Conservation (phyloP, 2,888 invertebrate genomes). For the Drosophila meridiana region DNA sequence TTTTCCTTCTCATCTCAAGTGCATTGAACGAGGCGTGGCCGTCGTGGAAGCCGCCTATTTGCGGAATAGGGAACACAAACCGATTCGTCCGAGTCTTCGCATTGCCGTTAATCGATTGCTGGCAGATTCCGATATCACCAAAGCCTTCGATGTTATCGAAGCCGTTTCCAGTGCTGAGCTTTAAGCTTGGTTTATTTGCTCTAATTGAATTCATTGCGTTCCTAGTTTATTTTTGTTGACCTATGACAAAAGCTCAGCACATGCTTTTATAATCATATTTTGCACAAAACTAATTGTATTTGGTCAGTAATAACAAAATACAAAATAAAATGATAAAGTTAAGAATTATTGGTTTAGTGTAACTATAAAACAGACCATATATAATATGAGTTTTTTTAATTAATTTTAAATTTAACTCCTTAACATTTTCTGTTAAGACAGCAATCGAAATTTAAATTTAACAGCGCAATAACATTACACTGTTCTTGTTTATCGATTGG, state of each 20-base stretch:
- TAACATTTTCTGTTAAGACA: neutral
- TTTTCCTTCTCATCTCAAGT: slow-evolving; percentile 81
- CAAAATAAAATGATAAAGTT: neutral
- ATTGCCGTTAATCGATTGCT: slow-evolving; percentile 89
- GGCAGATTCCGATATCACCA: slow-evolving; percentile 87
- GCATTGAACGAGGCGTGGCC: slow-evolving; percentile 89
- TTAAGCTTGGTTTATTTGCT: slow-evolving; percentile 28
- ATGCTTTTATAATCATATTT: slow-evolving; percentile 19
- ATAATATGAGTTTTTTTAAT: neutral
- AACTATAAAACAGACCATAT: neutral
- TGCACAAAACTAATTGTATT: slow-evolving; percentile 7
- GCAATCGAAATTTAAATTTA: neutral
- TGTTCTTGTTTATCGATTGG: slow-evolving; percentile 10
- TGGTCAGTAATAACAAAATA: slow-evolving; percentile 2
- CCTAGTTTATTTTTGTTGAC: slow-evolving; percentile 23
- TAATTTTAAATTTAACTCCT: neutral
- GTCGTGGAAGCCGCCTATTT: slow-evolving; percentile 90
- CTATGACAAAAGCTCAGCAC: slow-evolving; percentile 18
- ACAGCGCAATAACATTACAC: neutral
- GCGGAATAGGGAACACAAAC: slow-evolving; percentile 87
- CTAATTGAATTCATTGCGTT: slow-evolving; percentile 20
- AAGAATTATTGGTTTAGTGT: neutral
- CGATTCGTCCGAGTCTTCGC: slow-evolving; percentile 90
- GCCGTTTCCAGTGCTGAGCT: slow-evolving; percentile 84
- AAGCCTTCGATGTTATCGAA: slow-evolving; percentile 84